Base-by-base conservation (phyloP, 2,888 invertebrate species). In the Apodemia duryi region DNA sequence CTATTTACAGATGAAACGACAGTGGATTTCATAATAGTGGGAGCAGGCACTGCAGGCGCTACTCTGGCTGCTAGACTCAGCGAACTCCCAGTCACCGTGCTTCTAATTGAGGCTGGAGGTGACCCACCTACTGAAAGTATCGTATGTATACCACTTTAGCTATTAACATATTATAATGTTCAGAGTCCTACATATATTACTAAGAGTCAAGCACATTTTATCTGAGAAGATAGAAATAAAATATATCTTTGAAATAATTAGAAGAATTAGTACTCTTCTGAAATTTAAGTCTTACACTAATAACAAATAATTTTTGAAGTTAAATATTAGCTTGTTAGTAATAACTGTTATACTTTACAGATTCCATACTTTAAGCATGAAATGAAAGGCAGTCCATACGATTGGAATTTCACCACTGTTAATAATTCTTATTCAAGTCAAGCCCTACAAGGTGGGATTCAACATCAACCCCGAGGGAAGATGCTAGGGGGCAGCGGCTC, bases 401-500 rank as follows among this genome's bases (percentile, higher is more conserved):
- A 90, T 66, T 90, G 90, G 90, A 88, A 88, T 68, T 87, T 87
- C 66, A 87, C 84, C 0, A 82, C 85, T 0, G 75, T 77, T 0
- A 70, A 84, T 68, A 83, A 88, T 62, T 68, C 75, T 2, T 66
- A 68, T 51, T 75, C 86, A 0, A 83, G 89, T 61, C 88, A 86
- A 66, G 81, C 81, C 0, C 73, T 88, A 41, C 66, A 63, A 1
- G 76, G 70, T 2, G 85, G 86, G 4, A 74, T 72, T 0, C 82
- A 86, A 75, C 72, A 72, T 32, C 88, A 86, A 68, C 87, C 86
- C 0, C 82, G 89, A 1, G 89, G 87, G 13, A 82, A 72, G 70
- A 79, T 88, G 82, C 77, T 91, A 9, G 89, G 89, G 1, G 89
- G 90, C 57, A 82, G 76, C 68, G 88, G 88, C 54, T 85, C 88